phyloP scores from a whole-genome alignment of 2,113 vertebrate genomes.

The Equus quagga region DNA sequence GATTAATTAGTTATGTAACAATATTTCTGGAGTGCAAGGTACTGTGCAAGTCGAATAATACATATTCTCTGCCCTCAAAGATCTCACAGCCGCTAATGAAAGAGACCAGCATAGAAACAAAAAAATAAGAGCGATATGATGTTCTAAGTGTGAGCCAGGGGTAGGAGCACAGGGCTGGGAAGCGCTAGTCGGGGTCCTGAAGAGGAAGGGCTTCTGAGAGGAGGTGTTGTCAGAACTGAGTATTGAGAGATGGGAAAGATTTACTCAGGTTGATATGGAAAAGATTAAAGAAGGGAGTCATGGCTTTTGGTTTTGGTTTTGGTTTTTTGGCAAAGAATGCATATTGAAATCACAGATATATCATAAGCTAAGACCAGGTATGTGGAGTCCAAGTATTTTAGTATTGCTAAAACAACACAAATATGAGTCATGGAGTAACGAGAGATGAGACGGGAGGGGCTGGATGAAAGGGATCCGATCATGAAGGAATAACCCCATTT shows the following conservation, averaged over 20 bases:
- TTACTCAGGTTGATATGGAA: background rate
- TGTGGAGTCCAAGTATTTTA: background rate
- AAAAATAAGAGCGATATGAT: background rate
- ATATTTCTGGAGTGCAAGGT: background rate
- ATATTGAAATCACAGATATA: background rate
- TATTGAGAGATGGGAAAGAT: background rate
- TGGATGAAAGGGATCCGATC: background rate
- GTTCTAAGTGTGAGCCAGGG: background rate
- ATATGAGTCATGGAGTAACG: background rate
- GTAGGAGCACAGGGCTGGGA: background rate
- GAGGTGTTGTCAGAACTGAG: background rate
- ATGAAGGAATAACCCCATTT: background rate
- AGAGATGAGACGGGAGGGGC: background rate
- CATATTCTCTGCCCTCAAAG: background rate
- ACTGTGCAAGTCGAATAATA: conserved; percentile 1
- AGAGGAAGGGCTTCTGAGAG: background rate
- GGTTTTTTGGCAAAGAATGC: background rate
- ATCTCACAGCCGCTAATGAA: background rate
- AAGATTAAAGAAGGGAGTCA: background rate
- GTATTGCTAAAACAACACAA: background rate
- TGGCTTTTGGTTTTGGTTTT: background rate
- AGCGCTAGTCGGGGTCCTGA: background rate
- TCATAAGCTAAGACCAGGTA: background rate
- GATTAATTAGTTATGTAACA: background rate
- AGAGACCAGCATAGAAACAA: background rate